Evolutionary conservation across 2,888 invertebrate species (phyloP).

Genomic region (Augochlorella aurata): DNA sequence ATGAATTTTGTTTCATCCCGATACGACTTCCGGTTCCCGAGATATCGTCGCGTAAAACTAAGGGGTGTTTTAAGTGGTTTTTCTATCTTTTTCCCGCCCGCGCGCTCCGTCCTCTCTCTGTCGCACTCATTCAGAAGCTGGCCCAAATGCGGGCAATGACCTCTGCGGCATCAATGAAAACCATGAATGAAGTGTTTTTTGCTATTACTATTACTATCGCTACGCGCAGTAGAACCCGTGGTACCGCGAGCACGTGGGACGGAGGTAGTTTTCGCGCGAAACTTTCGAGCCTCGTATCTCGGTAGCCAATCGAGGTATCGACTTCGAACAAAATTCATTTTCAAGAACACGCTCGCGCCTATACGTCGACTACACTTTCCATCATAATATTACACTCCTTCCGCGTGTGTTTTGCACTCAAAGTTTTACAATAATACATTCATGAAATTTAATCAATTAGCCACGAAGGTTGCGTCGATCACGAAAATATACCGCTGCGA

Average conservation of each 20-base stretch:
- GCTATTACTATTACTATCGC: background rate
- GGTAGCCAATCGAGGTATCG: background rate
- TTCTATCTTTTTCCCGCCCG: background rate
- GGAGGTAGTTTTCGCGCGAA: background rate
- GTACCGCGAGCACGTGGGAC: background rate
- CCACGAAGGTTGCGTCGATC: background rate
- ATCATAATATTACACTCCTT: conserved; percentile 2
- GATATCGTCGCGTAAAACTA: background rate
- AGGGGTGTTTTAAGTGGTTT: conserved; percentile 7
- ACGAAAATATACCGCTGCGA: background rate
- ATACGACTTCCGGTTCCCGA: conserved; percentile 6
- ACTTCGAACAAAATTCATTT: conserved; percentile 1
- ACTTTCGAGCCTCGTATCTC: background rate
- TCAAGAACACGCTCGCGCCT: background rate
- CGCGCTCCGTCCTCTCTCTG: background rate
- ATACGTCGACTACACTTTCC: background rate
- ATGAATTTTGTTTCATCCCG: conserved; percentile 3
- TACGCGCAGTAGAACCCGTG: background rate
- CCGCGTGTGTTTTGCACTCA: background rate
- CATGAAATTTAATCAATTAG: background rate
- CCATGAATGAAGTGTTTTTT: background rate
- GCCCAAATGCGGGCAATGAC: background rate
- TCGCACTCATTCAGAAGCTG: background rate
- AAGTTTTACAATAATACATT: background rate
- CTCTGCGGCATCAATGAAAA: background rate